A percentile compares a stretch with the other conserved stretches of the same genome.
Conservation (phyloP, 2,797 vertebrate species). For the Hyperoplus immaculatus region DNA sequence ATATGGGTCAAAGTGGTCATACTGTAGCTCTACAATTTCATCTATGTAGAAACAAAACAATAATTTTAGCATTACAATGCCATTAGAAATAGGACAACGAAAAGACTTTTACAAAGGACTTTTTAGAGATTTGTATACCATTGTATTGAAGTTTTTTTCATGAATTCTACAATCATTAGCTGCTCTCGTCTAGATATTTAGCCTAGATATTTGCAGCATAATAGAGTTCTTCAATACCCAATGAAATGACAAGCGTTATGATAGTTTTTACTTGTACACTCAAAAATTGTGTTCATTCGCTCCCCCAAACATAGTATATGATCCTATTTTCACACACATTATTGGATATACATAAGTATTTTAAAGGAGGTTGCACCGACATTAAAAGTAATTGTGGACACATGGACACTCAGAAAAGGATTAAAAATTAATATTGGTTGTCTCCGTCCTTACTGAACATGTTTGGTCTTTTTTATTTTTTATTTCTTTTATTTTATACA, state of each 20-base stretch:
- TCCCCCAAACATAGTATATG: background rate
- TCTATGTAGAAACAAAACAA: background rate
- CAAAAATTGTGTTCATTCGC: background rate
- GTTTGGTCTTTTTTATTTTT: background rate
- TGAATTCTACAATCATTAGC: background rate
- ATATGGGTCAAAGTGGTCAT: background rate
- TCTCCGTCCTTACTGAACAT: conserved; percentile 24
- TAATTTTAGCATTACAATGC: background rate
- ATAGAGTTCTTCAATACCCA: background rate
- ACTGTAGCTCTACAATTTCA: background rate
- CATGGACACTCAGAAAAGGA: background rate
- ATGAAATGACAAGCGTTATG: background rate
- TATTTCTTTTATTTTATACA: background rate
- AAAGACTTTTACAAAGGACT: background rate
- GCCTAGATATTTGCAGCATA: background rate
- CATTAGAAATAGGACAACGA: background rate
- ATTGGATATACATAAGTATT: background rate
- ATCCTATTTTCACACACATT: background rate
- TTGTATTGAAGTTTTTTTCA: background rate
- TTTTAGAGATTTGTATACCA: background rate
- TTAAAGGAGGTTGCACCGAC: background rate
- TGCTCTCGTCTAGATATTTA: background rate
- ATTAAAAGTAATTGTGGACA: background rate
- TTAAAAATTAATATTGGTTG: conserved; percentile 16
- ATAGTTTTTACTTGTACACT: background rate